Percentiles rank a stretch among this genome's conserved stretches.
Evolutionary conservation across 2,113 vertebrate genomes (phyloP).

Genomic region (Perccottus glenii): DNA sequence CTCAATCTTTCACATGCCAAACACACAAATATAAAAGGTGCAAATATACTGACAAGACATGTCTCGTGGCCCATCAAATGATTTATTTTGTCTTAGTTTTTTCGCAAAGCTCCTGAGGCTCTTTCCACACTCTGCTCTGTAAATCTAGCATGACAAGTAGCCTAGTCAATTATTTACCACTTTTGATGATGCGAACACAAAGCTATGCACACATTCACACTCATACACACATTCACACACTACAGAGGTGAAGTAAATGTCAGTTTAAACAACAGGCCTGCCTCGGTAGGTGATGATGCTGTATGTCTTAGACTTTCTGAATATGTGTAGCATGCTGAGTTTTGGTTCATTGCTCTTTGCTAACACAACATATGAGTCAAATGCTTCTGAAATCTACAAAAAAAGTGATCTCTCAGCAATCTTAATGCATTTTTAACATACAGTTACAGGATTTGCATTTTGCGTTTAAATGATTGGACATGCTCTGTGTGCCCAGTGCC

Average conservation of each 20-base stretch:
- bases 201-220: constrained; percentile 18
- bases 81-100: constrained; percentile 55
- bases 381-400: constrained; percentile 10
- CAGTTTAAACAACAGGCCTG: constrained; percentile 6
- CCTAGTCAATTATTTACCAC: constrained; percentile 68
- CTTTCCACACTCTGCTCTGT: constrained; percentile 34
- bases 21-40: constrained; percentile 10
- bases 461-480: constrained; percentile 1
- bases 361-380: constrained; percentile 27
- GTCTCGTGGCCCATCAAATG: constrained; percentile 40
- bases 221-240: background rate
- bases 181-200: constrained; percentile 58
- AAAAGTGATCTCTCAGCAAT: constrained; percentile 2
- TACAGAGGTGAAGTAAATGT: background rate
- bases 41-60: constrained; percentile 32
- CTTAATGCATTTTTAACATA: constrained; percentile 7
- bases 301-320: background rate
- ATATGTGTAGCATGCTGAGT: constrained; percentile 2
- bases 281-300: constrained; percentile 5
- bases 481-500: background rate
- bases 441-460: constrained; percentile 8
- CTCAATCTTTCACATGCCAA: constrained; percentile 36
- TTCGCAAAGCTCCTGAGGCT: constrained; percentile 42
- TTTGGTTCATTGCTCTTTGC: constrained; percentile 13
- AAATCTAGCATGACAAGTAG: constrained; percentile 64